These are phyloP conservation scores for Pyrocoelia pectoralis DNA, from an alignment of 2,888 invertebrate genomes.

Conservation along the genomic window DNA sequence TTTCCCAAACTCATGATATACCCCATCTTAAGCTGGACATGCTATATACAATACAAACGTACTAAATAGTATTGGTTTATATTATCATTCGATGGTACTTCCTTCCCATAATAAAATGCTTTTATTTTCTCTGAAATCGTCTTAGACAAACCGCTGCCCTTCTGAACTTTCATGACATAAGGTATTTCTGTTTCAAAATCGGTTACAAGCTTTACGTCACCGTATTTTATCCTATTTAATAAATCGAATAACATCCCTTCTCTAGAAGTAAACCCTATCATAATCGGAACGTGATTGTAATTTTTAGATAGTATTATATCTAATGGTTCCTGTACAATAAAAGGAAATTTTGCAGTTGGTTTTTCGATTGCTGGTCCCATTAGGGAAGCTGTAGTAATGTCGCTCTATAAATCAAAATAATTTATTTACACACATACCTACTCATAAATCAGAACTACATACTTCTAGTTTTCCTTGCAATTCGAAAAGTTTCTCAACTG, in stretches of 20 bases:
- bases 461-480: constrained; percentile 46
- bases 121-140: constrained; percentile 57
- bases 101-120: constrained; percentile 59
- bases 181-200: constrained; percentile 11
- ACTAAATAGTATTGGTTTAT: constrained; percentile 54
- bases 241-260: constrained; percentile 45
- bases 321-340: constrained; percentile 44
- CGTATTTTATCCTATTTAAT: no score
- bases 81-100: constrained; percentile 54
- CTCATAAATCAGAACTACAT: no score
- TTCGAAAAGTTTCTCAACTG: constrained; percentile 42
- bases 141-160: constrained; percentile 35
- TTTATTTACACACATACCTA: no score
- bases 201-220: no score
- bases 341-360: constrained; percentile 36
- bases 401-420: no score
- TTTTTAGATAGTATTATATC: constrained; percentile 41
- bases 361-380: constrained; percentile 42
- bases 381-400: constrained; percentile 15
- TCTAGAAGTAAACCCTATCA: constrained; percentile 46
- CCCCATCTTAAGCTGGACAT: no score
- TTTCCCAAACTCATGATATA: no score
- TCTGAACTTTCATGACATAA: no score
- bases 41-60: not conserved
- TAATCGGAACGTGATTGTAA: constrained; percentile 46